phyloP scores from a whole-genome alignment of 2,888 invertebrate genomes.

The Baccha elongata region DNA sequence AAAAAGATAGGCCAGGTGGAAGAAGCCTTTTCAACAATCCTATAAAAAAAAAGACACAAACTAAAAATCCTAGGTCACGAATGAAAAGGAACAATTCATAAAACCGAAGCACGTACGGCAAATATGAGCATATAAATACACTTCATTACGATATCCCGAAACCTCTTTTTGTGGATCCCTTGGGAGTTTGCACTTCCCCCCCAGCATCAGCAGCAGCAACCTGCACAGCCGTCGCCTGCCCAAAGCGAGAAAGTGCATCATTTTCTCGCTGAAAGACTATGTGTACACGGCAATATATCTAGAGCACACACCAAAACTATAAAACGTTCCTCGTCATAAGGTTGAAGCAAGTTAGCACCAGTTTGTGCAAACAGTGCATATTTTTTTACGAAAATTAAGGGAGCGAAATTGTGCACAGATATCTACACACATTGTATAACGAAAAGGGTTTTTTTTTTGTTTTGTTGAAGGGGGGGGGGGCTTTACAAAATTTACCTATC shows the following conservation, averaged over 20 bases:
- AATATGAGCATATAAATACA: slow-evolving; percentile 71
- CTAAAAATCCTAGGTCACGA: slow-evolving; percentile 52
- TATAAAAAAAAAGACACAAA: slow-evolving; percentile 28
- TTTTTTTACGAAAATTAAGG: slow-evolving; percentile 67
- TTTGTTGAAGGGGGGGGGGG: no score
- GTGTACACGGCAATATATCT: slow-evolving; percentile 11
- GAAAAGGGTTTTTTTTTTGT: not conserved
- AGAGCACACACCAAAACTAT: slow-evolving; percentile 43
- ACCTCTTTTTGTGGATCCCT: slow-evolving; percentile 54
- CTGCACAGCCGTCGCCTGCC: slow-evolving; percentile 10
- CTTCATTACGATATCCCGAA: slow-evolving; percentile 73
- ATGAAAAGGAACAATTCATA: slow-evolving; percentile 57
- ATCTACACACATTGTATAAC: slow-evolving; percentile 19
- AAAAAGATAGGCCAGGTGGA: slow-evolving; percentile 21
- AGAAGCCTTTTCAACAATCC: slow-evolving; percentile 40
- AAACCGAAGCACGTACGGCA: slow-evolving; percentile 72
- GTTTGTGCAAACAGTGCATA: slow-evolving; percentile 66
- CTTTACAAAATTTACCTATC: slow-evolving; percentile 36
- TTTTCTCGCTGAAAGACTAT: slow-evolving; percentile 35
- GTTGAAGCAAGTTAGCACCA: slow-evolving; percentile 63
- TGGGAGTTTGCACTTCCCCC: slow-evolving; percentile 28
- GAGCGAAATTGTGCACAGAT: slow-evolving; percentile 1
- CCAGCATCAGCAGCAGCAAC: not conserved
- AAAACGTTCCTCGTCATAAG: slow-evolving; percentile 63
- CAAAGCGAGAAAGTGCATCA: slow-evolving; percentile 65